A percentile compares a stretch with the other conserved stretches of the same genome.
These are phyloP conservation scores for Neodon shergylaensis DNA, from an alignment of 2,113 vertebrate genomes.

Conservation along the genomic window DNA sequence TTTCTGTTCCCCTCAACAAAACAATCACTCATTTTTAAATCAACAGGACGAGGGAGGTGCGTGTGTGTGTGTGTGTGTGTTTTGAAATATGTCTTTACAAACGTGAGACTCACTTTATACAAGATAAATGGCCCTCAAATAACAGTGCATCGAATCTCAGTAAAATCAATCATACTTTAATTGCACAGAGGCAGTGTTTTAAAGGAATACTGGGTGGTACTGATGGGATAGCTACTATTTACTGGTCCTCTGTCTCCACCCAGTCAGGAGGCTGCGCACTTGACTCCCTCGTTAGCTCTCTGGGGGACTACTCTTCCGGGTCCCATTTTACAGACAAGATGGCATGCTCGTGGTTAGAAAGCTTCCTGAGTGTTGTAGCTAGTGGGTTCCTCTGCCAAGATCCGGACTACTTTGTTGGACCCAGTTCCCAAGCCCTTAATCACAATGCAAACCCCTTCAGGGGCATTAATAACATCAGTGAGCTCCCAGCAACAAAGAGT, in stretches of 20 bases:
- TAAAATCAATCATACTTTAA: constrained; percentile 51
- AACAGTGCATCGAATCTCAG: constrained; percentile 45
- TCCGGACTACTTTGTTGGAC: neutral
- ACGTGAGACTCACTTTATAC: constrained; percentile 22
- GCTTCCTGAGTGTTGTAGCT: neutral
- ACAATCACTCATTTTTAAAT: constrained; percentile 34
- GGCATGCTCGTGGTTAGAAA: neutral
- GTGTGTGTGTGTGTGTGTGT: neutral
- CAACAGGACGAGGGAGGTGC: neutral
- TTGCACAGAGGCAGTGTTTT: neutral
- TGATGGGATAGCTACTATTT: neutral
- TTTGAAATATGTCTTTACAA: constrained; percentile 43
- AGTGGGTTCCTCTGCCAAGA: neutral
- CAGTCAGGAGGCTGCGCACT: neutral
- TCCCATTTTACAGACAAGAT: neutral
- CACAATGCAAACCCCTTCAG: neutral
- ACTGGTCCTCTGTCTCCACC: neutral
- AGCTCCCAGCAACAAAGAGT: neutral
- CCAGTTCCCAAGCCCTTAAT: neutral
- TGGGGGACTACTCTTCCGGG: neutral
- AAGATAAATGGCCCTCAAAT: constrained; percentile 61
- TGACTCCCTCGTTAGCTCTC: neutral
- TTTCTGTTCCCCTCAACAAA: neutral
- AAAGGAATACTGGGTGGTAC: neutral
- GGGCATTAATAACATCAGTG: neutral